Conservation (phyloP, 2,888 invertebrate genomes). For the Monopis laevigella region DNA sequence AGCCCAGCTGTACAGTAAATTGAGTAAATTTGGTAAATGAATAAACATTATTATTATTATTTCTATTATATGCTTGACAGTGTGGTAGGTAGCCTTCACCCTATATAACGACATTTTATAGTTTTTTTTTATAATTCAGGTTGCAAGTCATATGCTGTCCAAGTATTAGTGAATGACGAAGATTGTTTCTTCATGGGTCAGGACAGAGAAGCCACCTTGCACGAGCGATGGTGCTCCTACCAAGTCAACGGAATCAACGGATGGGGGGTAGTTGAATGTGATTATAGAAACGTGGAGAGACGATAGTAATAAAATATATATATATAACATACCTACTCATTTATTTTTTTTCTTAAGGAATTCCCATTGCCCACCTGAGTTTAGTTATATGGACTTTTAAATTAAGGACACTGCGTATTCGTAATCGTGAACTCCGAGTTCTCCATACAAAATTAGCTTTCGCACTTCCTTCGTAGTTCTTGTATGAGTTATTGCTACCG, state of each 20-base stretch:
- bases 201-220: slow-evolving; percentile 65
- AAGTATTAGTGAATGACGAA: slow-evolving; percentile 61
- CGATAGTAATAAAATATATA: neutral
- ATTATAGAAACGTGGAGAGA: slow-evolving; percentile 57
- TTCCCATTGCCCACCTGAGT: neutral
- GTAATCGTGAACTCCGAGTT: no score
- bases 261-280: slow-evolving; percentile 73
- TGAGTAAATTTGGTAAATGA: no score
- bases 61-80: no score
- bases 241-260: slow-evolving; percentile 70
- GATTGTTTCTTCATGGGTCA: slow-evolving; percentile 68
- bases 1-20: no score
- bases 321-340: neutral
- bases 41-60: no score
- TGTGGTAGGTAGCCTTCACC: no score
- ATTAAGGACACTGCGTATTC: no score
- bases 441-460: no score
- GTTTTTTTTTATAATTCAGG: slow-evolving; percentile 38
- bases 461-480: no score
- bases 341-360: neutral
- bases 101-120: neutral
- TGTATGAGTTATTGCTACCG: no score
- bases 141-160: slow-evolving; percentile 51
- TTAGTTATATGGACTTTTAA: neutral
- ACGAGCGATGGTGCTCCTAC: slow-evolving; percentile 67